Percentiles rank a stretch among this genome's conserved stretches.
Conservation (phyloP, 2,797 vertebrate species). For the Platalea minor region DNA sequence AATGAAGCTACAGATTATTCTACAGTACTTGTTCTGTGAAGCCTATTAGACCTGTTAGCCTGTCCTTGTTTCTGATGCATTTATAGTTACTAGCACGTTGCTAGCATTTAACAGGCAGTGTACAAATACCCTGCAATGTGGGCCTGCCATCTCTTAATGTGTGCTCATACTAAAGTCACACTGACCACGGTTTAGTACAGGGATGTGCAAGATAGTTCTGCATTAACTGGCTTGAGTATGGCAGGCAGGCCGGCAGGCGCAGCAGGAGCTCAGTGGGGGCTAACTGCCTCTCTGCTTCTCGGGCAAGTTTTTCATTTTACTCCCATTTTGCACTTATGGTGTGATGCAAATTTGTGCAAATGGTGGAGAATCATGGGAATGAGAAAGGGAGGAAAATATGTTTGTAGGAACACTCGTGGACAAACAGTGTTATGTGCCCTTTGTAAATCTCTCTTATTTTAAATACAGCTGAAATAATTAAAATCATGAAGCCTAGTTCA, state of each 20-base stretch:
- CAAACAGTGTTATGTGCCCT: background rate
- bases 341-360: background rate
- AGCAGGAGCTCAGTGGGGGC: background rate
- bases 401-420: background rate
- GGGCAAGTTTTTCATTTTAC: background rate
- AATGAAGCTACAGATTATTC: background rate
- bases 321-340: background rate
- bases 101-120: background rate
- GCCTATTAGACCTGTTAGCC: background rate
- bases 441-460: background rate
- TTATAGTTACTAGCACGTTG: background rate
- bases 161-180: background rate
- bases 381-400: background rate
- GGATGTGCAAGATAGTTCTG: background rate
- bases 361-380: background rate
- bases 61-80: background rate
- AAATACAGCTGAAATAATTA: background rate
- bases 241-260: background rate
- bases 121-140: background rate
- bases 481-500: background rate
- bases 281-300: background rate
- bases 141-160: background rate
- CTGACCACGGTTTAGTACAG: background rate
- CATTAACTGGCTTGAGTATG: fast-evolving
- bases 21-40: background rate